Evolutionary conservation across 2,888 invertebrate species (phyloP), one percentile per base, ranked within the genome.

Genomic region (Sipha maydis): DNA sequence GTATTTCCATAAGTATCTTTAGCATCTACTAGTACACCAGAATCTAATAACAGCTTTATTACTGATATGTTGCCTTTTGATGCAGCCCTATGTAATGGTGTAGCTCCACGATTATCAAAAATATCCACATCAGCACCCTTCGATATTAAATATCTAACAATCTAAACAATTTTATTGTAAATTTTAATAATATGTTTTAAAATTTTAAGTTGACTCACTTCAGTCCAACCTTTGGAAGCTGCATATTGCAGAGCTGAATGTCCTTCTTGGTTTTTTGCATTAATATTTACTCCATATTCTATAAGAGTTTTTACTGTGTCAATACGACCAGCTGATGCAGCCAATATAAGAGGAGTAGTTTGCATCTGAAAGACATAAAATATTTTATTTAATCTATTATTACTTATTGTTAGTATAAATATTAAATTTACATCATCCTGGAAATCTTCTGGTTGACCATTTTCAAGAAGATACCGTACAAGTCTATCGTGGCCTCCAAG

Each of bases 191-290:
- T 14, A 48, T 31, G 21, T 89, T 41, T 67, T 3, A 79, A 84
- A 41, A 56, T 34, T 80, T 28, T 9, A 54, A 41, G 28, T 67
- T 19, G 83, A 88, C 91, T 91, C 92, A 96, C 96, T 92, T 95
- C 94, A 90, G 93, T 92, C 93, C 95, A 95, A 89, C 96, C 95
- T 92, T 97, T 97, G 0, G 97, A 97, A 89, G 96, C 95, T 75
- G 96, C 96, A 93, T 97, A 97, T 91, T 97, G 97, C 83, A 97
- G 92, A 17, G 97, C 93, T 69, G 96, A 95, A 92, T 97, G 97
- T 0, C 96, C 96, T 89, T 95, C 94, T 89, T 92, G 92, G 85
- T 95, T 96, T 91, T 94, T 94, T 82, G 95, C 94, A 92, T 96
- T 95, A 0, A 97, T 93, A 92, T 96, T 93, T 25, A 96, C 96